Percentiles rank a stretch among this genome's conserved stretches.
Conservation (phyloP, 1,140 invertebrate genomes). For the Pogonomyrmex barbatus region DNA sequence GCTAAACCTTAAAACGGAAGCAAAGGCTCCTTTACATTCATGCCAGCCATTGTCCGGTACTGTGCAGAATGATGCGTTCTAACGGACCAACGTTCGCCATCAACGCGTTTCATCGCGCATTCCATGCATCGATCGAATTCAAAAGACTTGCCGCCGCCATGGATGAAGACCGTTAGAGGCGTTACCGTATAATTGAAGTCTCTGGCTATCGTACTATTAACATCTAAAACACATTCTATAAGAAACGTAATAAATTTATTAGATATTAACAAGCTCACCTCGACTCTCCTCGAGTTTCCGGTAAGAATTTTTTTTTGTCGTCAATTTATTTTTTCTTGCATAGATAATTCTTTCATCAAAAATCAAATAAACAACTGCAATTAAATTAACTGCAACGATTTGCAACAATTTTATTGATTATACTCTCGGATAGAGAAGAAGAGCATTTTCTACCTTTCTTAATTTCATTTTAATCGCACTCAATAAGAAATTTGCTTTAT, state of each 20-base stretch:
- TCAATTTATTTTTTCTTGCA: not conserved
- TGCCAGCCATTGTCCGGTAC: conserved; percentile 54
- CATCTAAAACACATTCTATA: not conserved
- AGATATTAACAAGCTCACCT: not conserved
- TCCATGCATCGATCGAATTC: conserved; percentile 56
- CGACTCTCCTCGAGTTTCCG: not conserved
- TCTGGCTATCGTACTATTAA: conserved; percentile 7
- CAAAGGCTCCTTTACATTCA: conserved; percentile 40
- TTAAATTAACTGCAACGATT: not conserved
- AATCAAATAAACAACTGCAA: not conserved
- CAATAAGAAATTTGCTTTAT: conserved; percentile 24
- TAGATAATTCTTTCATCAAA: not conserved
- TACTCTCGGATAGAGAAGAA: not conserved
- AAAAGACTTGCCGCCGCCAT: conserved; percentile 62
- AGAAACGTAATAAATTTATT: not conserved
- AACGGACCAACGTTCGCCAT: conserved; percentile 32
- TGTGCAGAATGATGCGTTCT: conserved; percentile 44
- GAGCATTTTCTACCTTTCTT: not conserved
- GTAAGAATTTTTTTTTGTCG: not conserved
- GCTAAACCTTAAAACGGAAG: conserved; percentile 49
- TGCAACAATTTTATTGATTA: not conserved
- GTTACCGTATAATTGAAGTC: conserved; percentile 23
- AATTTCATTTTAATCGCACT: conserved; percentile 34
- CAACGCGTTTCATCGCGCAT: conserved; percentile 39
- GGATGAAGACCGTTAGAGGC: conserved; percentile 31